Evolutionary conservation across 2,113 vertebrate genomes (phyloP).

Genomic region (Euleptes europaea): DNA sequence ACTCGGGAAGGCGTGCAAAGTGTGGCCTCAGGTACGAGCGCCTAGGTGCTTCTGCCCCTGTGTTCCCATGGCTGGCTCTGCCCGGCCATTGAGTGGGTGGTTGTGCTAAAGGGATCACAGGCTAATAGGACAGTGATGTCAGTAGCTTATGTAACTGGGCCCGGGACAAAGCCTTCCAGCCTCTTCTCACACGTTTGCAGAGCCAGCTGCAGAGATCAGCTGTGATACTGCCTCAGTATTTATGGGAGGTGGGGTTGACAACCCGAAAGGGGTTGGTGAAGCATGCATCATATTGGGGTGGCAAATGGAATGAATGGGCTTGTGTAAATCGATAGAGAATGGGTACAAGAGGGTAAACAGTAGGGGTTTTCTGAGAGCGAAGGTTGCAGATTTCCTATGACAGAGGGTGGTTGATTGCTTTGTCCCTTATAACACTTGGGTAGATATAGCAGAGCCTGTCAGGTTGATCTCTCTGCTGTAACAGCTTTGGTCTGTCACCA

Average conservation of each 20-base stretch:
- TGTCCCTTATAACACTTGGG: neutral
- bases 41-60: neutral
- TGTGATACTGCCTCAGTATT: constrained; percentile 2
- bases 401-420: neutral
- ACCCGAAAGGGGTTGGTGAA: neutral
- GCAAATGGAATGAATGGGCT: neutral
- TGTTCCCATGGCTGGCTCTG: accelerated
- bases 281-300: neutral
- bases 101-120: constrained; percentile 50
- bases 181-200: constrained; percentile 33
- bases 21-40: constrained; percentile 86
- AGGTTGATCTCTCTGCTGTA: neutral
- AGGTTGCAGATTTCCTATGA: neutral
- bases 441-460: neutral
- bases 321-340: neutral
- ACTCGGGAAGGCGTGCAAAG: constrained; percentile 91
- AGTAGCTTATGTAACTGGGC: constrained; percentile 58
- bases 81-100: neutral
- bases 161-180: constrained; percentile 16
- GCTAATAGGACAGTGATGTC: constrained; percentile 64
- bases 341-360: neutral
- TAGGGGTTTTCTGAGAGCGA: too few relatives aligned
- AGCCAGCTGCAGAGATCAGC: constrained; percentile 37
- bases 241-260: accelerated
- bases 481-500: neutral